Evolutionary conservation across 2,113 vertebrate genomes (phyloP).

Genomic region (Paramormyrops kingsleyae): DNA sequence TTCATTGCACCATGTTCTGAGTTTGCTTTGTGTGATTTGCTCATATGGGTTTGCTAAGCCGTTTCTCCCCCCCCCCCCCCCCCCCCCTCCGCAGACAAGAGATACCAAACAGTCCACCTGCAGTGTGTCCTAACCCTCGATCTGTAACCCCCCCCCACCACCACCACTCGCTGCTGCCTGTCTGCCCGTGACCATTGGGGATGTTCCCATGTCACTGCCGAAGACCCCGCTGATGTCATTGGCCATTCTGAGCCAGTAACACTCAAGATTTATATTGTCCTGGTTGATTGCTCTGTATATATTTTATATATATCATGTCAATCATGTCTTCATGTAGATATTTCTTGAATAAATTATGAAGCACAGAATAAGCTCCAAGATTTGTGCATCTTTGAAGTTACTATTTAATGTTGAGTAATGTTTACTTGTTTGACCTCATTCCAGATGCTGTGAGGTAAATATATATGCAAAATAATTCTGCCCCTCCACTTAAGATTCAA

Average conservation of each 20-base stretch:
- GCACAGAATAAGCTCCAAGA: background rate
- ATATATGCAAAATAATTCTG: background rate
- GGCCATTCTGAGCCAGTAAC: background rate
- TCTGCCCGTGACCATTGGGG: slow-evolving; percentile 31
- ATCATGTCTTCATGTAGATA: slow-evolving; percentile 44
- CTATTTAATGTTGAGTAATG: background rate
- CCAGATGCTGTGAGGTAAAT: background rate
- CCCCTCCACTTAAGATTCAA: background rate
- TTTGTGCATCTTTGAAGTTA: background rate
- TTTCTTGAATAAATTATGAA: slow-evolving; percentile 65
- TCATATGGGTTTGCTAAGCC: background rate
- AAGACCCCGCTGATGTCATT: background rate
- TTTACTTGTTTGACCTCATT: background rate
- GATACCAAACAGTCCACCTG: slow-evolving; percentile 61
- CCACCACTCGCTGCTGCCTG: slow-evolving; percentile 22
- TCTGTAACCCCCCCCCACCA: background rate
- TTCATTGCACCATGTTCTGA: background rate
- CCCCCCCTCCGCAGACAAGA: slow-evolving; percentile 42
- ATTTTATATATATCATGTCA: slow-evolving; percentile 61
- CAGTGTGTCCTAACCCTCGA: slow-evolving; percentile 53
- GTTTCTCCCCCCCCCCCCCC: background rate
- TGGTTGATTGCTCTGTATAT: slow-evolving; percentile 48
- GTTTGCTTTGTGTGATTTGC: background rate
- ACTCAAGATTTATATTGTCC: background rate
- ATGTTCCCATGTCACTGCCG: background rate